Base-by-base conservation (phyloP, 2,113 vertebrate species). In the Tragelaphus scriptus region DNA sequence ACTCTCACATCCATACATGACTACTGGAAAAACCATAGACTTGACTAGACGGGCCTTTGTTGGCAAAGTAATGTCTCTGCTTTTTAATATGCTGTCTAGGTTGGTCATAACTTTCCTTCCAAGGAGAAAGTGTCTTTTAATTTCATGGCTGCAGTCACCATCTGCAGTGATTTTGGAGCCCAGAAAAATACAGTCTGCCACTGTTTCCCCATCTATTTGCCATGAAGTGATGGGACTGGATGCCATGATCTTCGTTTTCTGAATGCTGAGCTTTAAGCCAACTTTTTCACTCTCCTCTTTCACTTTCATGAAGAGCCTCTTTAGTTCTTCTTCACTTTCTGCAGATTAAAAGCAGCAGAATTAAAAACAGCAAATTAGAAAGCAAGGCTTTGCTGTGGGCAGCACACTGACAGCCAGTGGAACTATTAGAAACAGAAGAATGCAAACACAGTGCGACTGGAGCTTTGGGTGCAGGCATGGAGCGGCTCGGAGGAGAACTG, bases 311-410 rank as follows among this genome's bases (percentile, higher is more conserved):
- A 40, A 40, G 36, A 75, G 68, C 2, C n/a, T 23, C 68, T 40
- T 75, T 75, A 75, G 68, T 71, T 71, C n/a, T 68, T 68, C 32
- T 40, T 71, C 19, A 71, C 68, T 71, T 71, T 40, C 68, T 71
- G 19, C 68, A 71, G 68, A 71, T 71, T 71, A 71, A 71, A 71
- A 71, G 19, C n/a, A 36, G n/a, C n/a, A 71, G 19, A 71, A 71
- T 79, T 91, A 53, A 88, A 88, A 95, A 65, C 58, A 80, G 58
- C 19, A 25, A 3, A 17, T 53, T 58, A 79, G 85, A 32, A 40
- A 91, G 87, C 28, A 25, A 23, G 32, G 11, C 15, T 77, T 75
- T 65, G 53, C 77, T 82, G 0, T 3, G 17, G 53, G 10, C 25
- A 23, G 23, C 40, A 0, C 40, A 0, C 5, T 49, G 28, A 58